Evolutionary conservation across 2,113 vertebrate genomes (phyloP), one percentile per base, ranked within the genome.

Genomic region (Psophia crepitans): DNA sequence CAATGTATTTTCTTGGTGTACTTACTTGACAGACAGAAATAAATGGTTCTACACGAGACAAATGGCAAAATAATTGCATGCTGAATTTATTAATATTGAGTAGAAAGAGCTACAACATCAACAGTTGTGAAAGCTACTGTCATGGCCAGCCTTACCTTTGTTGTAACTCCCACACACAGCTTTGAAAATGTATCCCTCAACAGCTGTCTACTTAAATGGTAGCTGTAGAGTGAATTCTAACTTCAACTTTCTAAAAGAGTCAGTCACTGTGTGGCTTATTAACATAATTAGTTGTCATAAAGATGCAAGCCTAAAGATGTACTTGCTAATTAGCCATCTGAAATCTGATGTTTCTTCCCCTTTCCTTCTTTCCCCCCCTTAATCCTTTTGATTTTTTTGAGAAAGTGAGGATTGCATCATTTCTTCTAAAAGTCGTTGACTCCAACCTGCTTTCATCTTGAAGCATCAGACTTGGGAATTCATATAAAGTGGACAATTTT

Each of bases 11-110:
- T 90, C 71, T 77, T 37, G 1, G 22, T 46, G 32, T 90, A 54
- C 13, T 71, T 83, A 89, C 32, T 56, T 85, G 66, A 95, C 88
- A 17, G 68, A 66, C 46, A 70, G 60, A 91, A 87, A 92, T 82
- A 90, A 95, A 89, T 4, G 8, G 11, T 43, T 93, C n/a, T 88
- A 35, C 37, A 56, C 44, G 66, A 89, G 66, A 95, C 88, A 97
- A 69, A 95, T 92, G 88, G 88, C 68, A 94, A 93, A 96, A 95
- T 96, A 97, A 92, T 92, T 93, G 27, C 68, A 60, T 58, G 37
- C 39, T 86, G 82, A 74, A 90, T 81, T 92, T 93, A 78, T 93
- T 92, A 94, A 84, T 64, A 46, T 57, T 69, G 64, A 90, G 78
- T 37, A 82, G 35, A 91, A 88, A 76, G 54, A 89, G 26, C 66